Base-by-base conservation (phyloP, 2,113 vertebrate genomes). In the Chloropsis cyanopogon region DNA sequence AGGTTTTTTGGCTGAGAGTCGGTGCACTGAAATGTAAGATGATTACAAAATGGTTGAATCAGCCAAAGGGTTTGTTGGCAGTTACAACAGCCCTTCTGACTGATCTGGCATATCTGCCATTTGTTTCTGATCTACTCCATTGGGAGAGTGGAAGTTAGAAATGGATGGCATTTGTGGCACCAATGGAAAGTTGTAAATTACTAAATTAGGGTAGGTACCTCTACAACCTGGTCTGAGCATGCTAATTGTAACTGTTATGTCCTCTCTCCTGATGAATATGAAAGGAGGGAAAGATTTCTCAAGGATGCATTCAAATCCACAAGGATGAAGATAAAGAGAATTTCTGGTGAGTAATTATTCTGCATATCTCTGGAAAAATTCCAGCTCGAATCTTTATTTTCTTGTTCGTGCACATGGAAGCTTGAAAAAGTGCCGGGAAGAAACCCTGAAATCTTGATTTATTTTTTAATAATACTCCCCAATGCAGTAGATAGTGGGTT, bases 11-110 rank as follows among this genome's bases (percentile, higher is more conserved):
- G 78, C 94, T 91, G 71, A 80, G 63, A 16, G 37, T 84, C 0
- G 0, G 68, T 87, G 81, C 92, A 80, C 79, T 83, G 90, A 92
- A 94, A 92, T 88, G 47, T 61, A 85, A 92, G 91, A 86, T 93
- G 64, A 93, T 94, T 90, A 80, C 87, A 79, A 86, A 95, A 82
- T 77, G 79, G 71, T 88, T 72, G 93, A 90, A 81, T 88, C 85
- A 64, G 90, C 93, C 93, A 94, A 81, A 96, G 64, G 64, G 88
- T 95, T 95, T 95, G 42, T 73, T 96, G 94, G 78, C 96, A 90
- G 82, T 73, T 90, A 28, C 42, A 88, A 14, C 54, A 77, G 54
- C 4, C 4, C 60, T 91, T 82, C 76, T 96, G 84, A 94, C 81
- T 85, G 87, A 79, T 93, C 59, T 94, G 86, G 69, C 37, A 4